phyloP scores from a whole-genome alignment of 2,888 invertebrate genomes.

The Drosophila recens region DNA sequence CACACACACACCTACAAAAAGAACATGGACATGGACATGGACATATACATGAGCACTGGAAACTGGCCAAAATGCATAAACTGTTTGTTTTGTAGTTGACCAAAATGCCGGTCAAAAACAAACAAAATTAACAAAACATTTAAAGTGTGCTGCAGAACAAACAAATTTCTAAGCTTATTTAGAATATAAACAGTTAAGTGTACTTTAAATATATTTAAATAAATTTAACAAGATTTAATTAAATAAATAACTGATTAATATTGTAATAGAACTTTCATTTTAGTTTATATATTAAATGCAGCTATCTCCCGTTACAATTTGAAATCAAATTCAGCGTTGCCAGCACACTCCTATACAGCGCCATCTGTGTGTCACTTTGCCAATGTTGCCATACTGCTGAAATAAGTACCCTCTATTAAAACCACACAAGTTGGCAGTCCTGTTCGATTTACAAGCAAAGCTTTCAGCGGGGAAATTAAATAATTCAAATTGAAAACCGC shows the following conservation, averaged over 20 bases:
- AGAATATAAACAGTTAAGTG: no score
- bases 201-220: not conserved
- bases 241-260: not conserved
- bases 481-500: not conserved
- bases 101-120: constrained; percentile 32
- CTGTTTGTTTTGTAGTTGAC: constrained; percentile 53
- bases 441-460: not conserved
- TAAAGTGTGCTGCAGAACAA: constrained; percentile 1
- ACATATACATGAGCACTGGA: constrained; percentile 19
- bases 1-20: constrained; percentile 29
- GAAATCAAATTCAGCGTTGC: constrained; percentile 2
- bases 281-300: no score
- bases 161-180: not conserved
- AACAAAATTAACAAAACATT: constrained; percentile 36
- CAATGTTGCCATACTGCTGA: constrained; percentile 24
- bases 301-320: not conserved
- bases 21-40: constrained; percentile 20
- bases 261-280: not conserved
- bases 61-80: constrained; percentile 36
- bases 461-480: not conserved
- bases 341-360: constrained; percentile 5
- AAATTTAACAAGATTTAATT: not conserved
- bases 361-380: constrained; percentile 24
- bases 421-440: not conserved
- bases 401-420: not conserved